These are phyloP conservation scores for Dromiciops gliroides DNA, from an alignment of 2,113 vertebrate species.

Conservation along the genomic window DNA sequence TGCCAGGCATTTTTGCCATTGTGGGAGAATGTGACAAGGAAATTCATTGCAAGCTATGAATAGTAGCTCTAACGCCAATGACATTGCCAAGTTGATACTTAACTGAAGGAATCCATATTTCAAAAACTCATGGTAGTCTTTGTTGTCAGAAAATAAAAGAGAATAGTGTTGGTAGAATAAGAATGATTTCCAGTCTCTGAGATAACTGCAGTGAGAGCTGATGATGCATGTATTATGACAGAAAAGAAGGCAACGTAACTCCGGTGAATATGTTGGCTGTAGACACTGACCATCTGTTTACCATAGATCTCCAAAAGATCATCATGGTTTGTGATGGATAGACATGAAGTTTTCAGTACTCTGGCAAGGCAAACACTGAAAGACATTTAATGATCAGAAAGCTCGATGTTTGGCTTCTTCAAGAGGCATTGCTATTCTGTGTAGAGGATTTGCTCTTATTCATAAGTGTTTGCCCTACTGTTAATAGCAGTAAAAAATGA, in stretches of 20 bases:
- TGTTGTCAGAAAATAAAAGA: slow-evolving; percentile 53
- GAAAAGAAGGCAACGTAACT: slow-evolving; percentile 16
- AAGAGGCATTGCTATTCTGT: not conserved
- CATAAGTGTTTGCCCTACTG: not conserved
- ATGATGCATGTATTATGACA: not conserved
- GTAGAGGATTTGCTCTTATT: not conserved
- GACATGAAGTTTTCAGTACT: not conserved
- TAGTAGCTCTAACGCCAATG: not conserved
- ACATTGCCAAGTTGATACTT: slow-evolving; percentile 48
- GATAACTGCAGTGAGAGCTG: slow-evolving; percentile 14
- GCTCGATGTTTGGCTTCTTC: not conserved
- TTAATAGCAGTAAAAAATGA: not conserved
- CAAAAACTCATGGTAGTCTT: slow-evolving; percentile 39
- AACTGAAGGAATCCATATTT: slow-evolving; percentile 55
- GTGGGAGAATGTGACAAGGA: slow-evolving; percentile 48
- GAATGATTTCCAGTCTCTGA: slow-evolving; percentile 47
- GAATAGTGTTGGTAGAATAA: slow-evolving; percentile 52
- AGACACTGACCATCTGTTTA: slow-evolving; percentile 64
- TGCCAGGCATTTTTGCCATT: not conserved
- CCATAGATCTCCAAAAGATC: slow-evolving; percentile 29
- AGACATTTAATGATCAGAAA: not conserved
- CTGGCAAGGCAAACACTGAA: slow-evolving; percentile 35
- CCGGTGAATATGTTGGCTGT: slow-evolving; percentile 27
- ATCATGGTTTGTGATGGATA: slow-evolving; percentile 13
- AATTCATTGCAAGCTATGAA: slow-evolving; percentile 42